Evolutionary conservation across 2,888 invertebrate species (phyloP).

Genomic region (Diaprepes abbreviatus): DNA sequence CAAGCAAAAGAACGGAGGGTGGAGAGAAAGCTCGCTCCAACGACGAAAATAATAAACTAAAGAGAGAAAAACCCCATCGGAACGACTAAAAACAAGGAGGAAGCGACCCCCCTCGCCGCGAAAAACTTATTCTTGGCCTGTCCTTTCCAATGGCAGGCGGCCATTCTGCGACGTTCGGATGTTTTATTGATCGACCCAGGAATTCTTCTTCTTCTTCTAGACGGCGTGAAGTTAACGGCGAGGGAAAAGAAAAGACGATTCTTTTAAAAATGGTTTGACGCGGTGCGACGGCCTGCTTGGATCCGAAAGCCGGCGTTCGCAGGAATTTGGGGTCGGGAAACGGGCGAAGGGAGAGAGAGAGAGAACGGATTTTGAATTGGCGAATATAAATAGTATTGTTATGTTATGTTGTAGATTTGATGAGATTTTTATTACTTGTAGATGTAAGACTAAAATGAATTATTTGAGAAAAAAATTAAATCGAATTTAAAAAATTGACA

Average conservation of each 20-base stretch:
- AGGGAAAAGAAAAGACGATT: conserved; percentile 51
- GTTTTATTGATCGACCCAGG: conserved; percentile 67
- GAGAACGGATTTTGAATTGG: too few relatives aligned
- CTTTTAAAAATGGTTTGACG: conserved; percentile 43
- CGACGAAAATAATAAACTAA: conserved; percentile 44
- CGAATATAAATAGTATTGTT: too few relatives aligned
- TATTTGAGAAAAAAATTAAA: too few relatives aligned
- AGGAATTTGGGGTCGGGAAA: background rate
- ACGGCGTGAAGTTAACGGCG: conserved; percentile 56
- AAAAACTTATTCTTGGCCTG: conserved; percentile 65
- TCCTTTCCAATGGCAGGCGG: conserved; percentile 65
- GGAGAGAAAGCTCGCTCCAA: conserved; percentile 24
- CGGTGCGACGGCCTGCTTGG: conserved; percentile 28
- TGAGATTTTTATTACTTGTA: too few relatives aligned
- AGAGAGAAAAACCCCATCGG: conserved; percentile 41
- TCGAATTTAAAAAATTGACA: too few relatives aligned
- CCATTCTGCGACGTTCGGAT: conserved; percentile 62
- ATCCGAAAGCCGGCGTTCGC: conserved; percentile 14
- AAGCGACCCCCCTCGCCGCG: conserved; percentile 54
- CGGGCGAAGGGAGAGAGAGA: conserved; percentile 1
- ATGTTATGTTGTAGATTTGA: too few relatives aligned
- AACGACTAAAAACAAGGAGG: conserved; percentile 42
- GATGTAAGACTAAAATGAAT: too few relatives aligned
- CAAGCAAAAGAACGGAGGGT: conserved; percentile 36
- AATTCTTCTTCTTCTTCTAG: conserved; percentile 67